Evolutionary conservation across 2,888 invertebrate genomes (phyloP), one percentile per base, ranked within the genome.

Genomic region (Automeris io): DNA sequence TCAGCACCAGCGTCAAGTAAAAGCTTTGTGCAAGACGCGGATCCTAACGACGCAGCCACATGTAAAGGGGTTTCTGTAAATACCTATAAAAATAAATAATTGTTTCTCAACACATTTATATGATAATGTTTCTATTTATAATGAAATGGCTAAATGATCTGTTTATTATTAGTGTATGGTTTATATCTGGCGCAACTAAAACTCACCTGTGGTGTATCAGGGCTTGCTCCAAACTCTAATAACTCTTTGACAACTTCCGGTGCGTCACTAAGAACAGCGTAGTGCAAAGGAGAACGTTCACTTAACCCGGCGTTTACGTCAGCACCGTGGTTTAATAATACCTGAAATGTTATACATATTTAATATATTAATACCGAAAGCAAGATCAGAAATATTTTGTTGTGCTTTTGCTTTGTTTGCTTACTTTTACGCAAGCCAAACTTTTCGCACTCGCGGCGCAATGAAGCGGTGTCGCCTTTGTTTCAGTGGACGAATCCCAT

Each of bases 21-120:
- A 45, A 96, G 78, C 67, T 91, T 89, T 23, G 93, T 89, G 66
- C 91, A 94, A 26, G 88, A 86, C 1, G 89, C 86, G 23, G 91
- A 91, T 0, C 95, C 95, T 31, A 93, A 75, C 4, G 92, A 90
- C 8, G 94, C 92, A 4, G 95, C 95, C 18, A 94, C 92, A 59
- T 95, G 95, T 16, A 95, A 73, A 0, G 95, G 95, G 1, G 95
- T 94, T 78, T 95, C 95, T 5, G 94, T 94, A 64, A 92, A 95
- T 21, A 94, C 91, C 92, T 92, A 61, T 35, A 62, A 46, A 57
- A 42, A 46, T 42, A 39, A 43, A 37, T 41, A 21, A 24, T 34
- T 21, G 13, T 3, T 13, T 16, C n/a, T 18, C 34, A 7, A 9
- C 9, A 18, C 19, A 33, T 35, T 29, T 22, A 12, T 24, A 35